Evolutionary conservation across 2,113 vertebrate genomes (phyloP).

Genomic region (Emydocephalus ijimae): DNA sequence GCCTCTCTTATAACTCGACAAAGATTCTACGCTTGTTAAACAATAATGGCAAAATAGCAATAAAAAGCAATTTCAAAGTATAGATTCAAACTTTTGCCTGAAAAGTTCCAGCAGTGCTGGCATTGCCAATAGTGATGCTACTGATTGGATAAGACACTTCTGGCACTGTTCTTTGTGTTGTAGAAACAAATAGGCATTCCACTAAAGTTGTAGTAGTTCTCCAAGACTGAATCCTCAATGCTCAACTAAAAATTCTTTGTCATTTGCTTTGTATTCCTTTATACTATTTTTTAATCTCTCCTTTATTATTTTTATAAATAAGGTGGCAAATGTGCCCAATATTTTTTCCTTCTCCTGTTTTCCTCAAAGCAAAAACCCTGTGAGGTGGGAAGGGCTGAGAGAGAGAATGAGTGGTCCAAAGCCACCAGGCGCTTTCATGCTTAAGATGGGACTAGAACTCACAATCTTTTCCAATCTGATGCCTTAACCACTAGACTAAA

Average conservation of each 20-base stretch:
- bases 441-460: no score
- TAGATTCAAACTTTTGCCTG: background rate
- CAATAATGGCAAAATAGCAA: background rate
- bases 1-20: background rate
- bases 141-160: background rate
- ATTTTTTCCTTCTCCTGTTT: no score
- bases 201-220: background rate
- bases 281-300: background rate
- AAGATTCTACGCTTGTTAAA: background rate
- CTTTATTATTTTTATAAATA: no score
- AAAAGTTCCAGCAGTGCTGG: background rate
- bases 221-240: background rate
- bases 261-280: background rate
- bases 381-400: no score
- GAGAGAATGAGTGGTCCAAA: no score
- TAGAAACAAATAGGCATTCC: background rate
- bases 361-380: no score
- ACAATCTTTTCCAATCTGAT: no score
- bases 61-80: background rate
- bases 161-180: background rate
- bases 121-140: background rate
- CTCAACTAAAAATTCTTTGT: background rate
- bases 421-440: no score
- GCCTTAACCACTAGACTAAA: no score
- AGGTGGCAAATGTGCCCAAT: no score